These are phyloP conservation scores for Heliconius melpomene DNA, from an alignment of 1,140 invertebrate genomes.

Conservation along the genomic window DNA sequence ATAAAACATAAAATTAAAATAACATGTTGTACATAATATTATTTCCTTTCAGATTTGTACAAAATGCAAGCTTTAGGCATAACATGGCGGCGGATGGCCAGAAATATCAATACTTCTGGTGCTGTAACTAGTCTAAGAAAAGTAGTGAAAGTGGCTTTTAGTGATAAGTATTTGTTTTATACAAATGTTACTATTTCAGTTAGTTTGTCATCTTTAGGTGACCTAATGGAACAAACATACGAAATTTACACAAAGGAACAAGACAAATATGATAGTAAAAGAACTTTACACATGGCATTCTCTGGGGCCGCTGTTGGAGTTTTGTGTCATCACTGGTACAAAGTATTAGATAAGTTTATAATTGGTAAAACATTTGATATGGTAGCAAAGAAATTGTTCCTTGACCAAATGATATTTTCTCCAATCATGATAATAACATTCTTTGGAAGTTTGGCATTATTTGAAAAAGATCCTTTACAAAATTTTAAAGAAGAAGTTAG, in stretches of 20 bases:
- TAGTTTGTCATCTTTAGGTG: slow-evolving; percentile 88
- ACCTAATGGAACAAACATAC: slow-evolving; percentile 92
- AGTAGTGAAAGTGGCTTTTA: slow-evolving; percentile 81
- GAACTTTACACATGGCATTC: slow-evolving; percentile 90
- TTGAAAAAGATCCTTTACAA: slow-evolving; percentile 84
- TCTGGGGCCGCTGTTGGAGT: slow-evolving; percentile 90
- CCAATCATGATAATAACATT: slow-evolving; percentile 91
- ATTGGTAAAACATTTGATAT: slow-evolving; percentile 86
- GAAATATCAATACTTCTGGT: slow-evolving; percentile 48
- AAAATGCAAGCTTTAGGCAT: slow-evolving; percentile 65
- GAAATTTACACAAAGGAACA: slow-evolving; percentile 86
- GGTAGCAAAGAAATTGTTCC: slow-evolving; percentile 91
- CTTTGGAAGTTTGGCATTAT: slow-evolving; percentile 88
- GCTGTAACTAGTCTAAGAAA: slow-evolving; percentile 49
- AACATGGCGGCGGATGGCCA: slow-evolving; percentile 61
- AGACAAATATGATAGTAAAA: slow-evolving; percentile 83
- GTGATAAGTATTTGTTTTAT: slow-evolving; percentile 88
- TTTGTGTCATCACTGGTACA: slow-evolving; percentile 92
- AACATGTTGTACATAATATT: not conserved
- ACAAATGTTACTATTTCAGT: slow-evolving; percentile 94
- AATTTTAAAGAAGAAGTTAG: slow-evolving; percentile 88
- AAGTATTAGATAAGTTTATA: slow-evolving; percentile 84
- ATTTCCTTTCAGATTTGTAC: slow-evolving; percentile 51
- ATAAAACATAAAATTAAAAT: no score
- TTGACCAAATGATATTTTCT: slow-evolving; percentile 94